Conservation (phyloP, 2,888 invertebrate species). For the Macrosiphum euphorbiae region DNA sequence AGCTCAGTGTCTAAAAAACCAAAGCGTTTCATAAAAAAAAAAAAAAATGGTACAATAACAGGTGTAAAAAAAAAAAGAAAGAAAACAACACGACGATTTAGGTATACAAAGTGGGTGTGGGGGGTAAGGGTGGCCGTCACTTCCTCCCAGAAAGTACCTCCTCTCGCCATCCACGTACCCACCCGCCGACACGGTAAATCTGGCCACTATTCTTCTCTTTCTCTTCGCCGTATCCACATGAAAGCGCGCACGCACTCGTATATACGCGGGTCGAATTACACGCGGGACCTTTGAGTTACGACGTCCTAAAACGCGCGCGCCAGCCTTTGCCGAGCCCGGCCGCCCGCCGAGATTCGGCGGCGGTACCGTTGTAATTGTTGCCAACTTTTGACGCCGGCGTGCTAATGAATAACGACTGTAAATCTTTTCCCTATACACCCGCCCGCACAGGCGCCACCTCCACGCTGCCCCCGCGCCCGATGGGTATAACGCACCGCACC, state of each 20-base stretch:
- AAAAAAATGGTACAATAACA: not conserved
- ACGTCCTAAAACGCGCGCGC: conserved; percentile 23
- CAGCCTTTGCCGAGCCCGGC: not conserved
- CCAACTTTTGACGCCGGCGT: conserved; percentile 59
- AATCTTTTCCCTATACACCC: conserved; percentile 40
- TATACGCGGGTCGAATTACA: conserved; percentile 21
- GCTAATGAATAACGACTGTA: conserved; percentile 63
- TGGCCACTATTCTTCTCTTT: not conserved
- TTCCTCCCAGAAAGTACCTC: not conserved
- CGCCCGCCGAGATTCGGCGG: not conserved
- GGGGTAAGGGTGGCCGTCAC: not conserved
- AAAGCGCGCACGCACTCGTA: not conserved
- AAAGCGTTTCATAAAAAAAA: not conserved
- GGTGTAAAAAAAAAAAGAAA: not conserved
- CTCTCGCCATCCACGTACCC: not conserved
- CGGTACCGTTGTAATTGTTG: conserved; percentile 51
- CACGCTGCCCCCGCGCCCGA: not conserved
- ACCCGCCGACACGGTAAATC: not conserved
- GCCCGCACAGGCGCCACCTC: not conserved
- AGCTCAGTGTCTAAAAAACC: not conserved
- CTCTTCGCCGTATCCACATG: not conserved
- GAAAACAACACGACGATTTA: not conserved
- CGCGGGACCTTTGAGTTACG: conserved; percentile 54
- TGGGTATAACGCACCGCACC: not conserved
- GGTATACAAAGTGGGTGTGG: not conserved